These are phyloP conservation scores for Atta texana DNA, from an alignment of 1,140 invertebrate species.

Conservation along the genomic window DNA sequence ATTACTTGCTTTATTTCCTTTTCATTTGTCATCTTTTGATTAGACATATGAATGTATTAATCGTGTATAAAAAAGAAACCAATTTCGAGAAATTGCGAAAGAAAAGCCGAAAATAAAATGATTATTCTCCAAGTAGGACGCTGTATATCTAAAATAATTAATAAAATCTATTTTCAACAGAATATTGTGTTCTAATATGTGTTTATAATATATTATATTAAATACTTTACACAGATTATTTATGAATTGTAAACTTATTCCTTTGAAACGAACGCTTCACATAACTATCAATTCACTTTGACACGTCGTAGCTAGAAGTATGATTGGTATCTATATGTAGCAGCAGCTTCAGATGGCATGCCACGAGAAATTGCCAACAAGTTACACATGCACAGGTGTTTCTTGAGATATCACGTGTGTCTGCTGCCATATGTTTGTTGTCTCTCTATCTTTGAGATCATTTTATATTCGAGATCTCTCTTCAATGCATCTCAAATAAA, in stretches of 20 bases:
- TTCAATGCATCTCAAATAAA: not conserved
- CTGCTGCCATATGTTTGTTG: constrained; percentile 38
- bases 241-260: not conserved
- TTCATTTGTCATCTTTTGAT: not conserved
- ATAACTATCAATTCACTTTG: constrained; percentile 46
- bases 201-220: not conserved
- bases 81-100: not conserved
- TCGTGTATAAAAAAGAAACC: not conserved
- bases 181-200: not conserved
- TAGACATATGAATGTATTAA: not conserved
- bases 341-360: constrained; percentile 73
- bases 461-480: not conserved
- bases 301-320: constrained; percentile 27
- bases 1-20: constrained; percentile 31
- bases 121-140: not conserved
- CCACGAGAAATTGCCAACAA: constrained; percentile 73
- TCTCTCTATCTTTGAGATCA: constrained; percentile 36
- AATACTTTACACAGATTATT: constrained; percentile 39
- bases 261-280: constrained; percentile 12
- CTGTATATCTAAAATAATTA: not conserved
- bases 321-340: constrained; percentile 72
- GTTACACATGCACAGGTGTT: constrained; percentile 85
- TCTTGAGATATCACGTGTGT: constrained; percentile 81
- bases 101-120: not conserved
- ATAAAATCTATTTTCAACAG: not conserved